phyloP scores from a whole-genome alignment of 2,113 vertebrate genomes.

The Chamaetylas fuelleborni region DNA sequence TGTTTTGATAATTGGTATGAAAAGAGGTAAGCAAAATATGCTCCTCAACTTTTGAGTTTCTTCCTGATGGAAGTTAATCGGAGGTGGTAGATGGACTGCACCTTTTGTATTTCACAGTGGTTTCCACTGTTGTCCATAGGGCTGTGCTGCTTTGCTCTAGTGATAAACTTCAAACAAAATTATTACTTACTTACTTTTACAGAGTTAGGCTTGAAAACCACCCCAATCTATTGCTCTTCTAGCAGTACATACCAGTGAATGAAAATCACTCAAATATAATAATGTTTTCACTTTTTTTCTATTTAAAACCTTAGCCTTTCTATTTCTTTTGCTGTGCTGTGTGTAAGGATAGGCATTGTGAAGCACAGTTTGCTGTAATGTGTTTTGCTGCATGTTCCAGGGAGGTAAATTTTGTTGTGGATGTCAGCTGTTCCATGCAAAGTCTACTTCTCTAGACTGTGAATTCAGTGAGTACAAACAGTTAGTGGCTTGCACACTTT shows the following conservation, averaged over 20 bases:
- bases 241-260: neutral
- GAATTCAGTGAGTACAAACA: neutral
- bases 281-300: neutral
- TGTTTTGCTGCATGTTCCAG: neutral
- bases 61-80: neutral
- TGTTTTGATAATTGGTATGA: neutral
- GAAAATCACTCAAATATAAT: neutral
- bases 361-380: neutral
- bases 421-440: neutral
- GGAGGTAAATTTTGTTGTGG: neutral
- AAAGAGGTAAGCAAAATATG: neutral
- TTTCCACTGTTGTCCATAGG: neutral
- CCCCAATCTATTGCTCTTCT: neutral
- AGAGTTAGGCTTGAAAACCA: neutral
- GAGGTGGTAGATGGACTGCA: neutral
- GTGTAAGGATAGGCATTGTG: neutral
- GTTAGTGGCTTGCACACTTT: neutral
- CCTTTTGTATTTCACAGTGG: fast-evolving
- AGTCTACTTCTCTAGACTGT: neutral
- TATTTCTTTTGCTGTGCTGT: neutral
- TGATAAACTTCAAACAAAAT: neutral
- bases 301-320: neutral
- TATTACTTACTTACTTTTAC: neutral
- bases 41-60: neutral
- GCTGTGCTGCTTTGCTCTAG: neutral